Evolutionary conservation across 1,140 invertebrate genomes (phyloP).

Genomic region (Caenorhabditis elegans): WBcel235 BX284602.5:7120501-7121000

Average conservation of each 20-base stretch:
- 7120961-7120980: slow-evolving; percentile 24
- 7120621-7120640: not conserved
- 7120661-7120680: not conserved
- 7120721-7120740: not conserved
- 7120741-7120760: not conserved
- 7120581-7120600: too few relatives aligned
- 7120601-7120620: not conserved
- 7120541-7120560: too few relatives aligned
- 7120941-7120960: slow-evolving; percentile 28
- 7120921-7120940: slow-evolving; percentile 39
- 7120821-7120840: slow-evolving; percentile 5
- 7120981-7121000: not conserved
- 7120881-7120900: not conserved
- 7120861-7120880: not conserved
- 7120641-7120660: not conserved
- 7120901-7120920: slow-evolving; percentile 6
- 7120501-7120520: not conserved
- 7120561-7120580: too few relatives aligned
- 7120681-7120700: not conserved
- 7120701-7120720: not conserved
- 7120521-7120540: not conserved
- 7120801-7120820: not conserved
- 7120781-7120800: not conserved
- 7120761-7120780: not conserved
- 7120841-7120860: not conserved